phyloP scores from a whole-genome alignment of 2,888 invertebrate species.

The Leptarthrus brevirostris region DNA sequence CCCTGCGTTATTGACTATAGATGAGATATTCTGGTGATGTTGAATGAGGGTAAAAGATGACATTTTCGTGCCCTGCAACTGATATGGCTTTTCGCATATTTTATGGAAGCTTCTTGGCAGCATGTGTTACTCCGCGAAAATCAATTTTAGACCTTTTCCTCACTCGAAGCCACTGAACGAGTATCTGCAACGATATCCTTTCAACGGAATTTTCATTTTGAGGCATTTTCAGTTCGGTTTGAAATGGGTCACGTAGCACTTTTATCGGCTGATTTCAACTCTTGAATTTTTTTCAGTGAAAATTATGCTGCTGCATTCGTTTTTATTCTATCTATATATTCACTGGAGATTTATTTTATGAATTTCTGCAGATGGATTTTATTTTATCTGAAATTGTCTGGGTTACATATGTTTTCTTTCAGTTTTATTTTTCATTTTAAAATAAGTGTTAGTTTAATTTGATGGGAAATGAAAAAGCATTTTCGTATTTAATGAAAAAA shows the following conservation, averaged over 20 bases:
- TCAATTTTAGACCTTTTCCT: constrained; percentile 48
- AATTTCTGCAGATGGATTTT: background rate
- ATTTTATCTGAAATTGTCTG: too few relatives aligned
- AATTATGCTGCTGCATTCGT: constrained; percentile 24
- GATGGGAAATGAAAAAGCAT: too few relatives aligned
- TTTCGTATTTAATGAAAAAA: too few relatives aligned
- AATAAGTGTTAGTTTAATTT: too few relatives aligned
- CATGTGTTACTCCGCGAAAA: constrained; percentile 45
- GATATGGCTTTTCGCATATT: constrained; percentile 46
- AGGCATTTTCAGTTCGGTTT: constrained; percentile 36
- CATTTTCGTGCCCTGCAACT: constrained; percentile 43
- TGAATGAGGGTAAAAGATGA: constrained; percentile 39
- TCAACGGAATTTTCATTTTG: constrained; percentile 41
- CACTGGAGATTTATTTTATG: background rate
- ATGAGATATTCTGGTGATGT: constrained; percentile 23
- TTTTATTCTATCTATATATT: background rate
- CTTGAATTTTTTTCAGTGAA: background rate
- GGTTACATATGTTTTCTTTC: too few relatives aligned
- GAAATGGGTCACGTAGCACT: constrained; percentile 47
- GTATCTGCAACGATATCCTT: constrained; percentile 41
- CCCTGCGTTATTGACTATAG: constrained; percentile 35
- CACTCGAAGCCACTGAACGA: constrained; percentile 34
- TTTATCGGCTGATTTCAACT: constrained; percentile 38
- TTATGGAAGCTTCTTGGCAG: constrained; percentile 27
- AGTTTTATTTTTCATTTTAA: too few relatives aligned